Evolutionary conservation across 2,113 vertebrate genomes (phyloP).

Genomic region (Aphelocoma coerulescens): DNA sequence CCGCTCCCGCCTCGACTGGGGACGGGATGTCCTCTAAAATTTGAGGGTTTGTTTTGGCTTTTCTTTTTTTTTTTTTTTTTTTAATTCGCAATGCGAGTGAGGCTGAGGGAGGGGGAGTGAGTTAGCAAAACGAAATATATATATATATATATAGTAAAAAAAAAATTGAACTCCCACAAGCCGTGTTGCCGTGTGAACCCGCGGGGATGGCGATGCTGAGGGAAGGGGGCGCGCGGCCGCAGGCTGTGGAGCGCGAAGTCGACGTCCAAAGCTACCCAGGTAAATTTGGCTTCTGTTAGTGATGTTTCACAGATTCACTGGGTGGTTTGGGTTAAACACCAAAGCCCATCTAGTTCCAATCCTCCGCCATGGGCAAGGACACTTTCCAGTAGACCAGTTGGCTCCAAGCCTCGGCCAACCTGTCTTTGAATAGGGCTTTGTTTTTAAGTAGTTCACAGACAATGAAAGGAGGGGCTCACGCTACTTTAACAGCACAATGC

Average conservation of each 20-base stretch:
- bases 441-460: neutral
- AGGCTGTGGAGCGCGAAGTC: rapidly evolving
- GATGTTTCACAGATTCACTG: rapidly evolving
- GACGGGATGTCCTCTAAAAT: rapidly evolving
- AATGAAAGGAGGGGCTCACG: neutral
- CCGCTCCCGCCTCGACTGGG: neutral
- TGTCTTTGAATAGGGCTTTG: neutral
- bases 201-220: rapidly evolving
- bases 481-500: neutral
- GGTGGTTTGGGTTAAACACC: neutral
- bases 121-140: neutral
- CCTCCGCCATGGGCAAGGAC: too few species aligned
- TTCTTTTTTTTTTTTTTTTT: neutral
- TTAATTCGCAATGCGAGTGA: rapidly evolving
- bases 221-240: rapidly evolving
- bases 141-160: too few species aligned
- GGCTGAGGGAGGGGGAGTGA: neutral
- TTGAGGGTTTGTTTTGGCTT: too few species aligned
- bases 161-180: rapidly evolving
- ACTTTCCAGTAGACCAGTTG: too few species aligned
- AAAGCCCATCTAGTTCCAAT: neutral
- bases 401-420: neutral
- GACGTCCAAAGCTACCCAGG: rapidly evolving
- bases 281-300: rapidly evolving
- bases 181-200: rapidly evolving